Evolutionary conservation across 2,888 invertebrate genomes (phyloP).

Genomic region (Diarsia brunnea): DNA sequence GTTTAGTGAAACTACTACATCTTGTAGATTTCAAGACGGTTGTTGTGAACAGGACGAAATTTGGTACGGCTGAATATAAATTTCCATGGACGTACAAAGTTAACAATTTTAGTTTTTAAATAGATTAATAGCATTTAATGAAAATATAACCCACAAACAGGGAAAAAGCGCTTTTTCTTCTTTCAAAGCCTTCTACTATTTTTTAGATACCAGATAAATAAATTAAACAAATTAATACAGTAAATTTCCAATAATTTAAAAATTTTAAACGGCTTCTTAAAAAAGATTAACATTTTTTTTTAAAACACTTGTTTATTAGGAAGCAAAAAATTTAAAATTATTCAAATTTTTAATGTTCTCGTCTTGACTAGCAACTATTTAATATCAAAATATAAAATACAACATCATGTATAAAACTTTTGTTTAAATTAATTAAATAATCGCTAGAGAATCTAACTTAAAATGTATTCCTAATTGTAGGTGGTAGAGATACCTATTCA

Average conservation of each 20-base stretch:
- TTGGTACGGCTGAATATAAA: slow-evolving; percentile 56
- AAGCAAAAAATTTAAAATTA: slow-evolving; percentile 21
- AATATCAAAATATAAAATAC: slow-evolving; percentile 61
- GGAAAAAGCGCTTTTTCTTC: slow-evolving; percentile 12
- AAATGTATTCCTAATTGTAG: slow-evolving; percentile 23
- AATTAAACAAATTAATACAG: background rate
- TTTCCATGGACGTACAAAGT: slow-evolving; percentile 58
- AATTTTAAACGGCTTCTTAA: background rate
- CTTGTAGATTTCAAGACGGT: slow-evolving; percentile 46
- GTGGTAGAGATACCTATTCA: background rate
- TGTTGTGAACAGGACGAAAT: slow-evolving; percentile 56
- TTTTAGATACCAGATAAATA: slow-evolving; percentile 1
- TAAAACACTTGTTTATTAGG: background rate
- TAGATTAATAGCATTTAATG: background rate
- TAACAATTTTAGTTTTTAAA: slow-evolving; percentile 1
- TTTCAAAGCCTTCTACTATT: background rate
- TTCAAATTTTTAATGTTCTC: slow-evolving; percentile 40
- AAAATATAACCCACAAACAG: slow-evolving; percentile 2
- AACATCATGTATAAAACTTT: slow-evolving; percentile 40
- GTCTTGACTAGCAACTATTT: slow-evolving; percentile 63
- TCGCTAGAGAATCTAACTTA: slow-evolving; percentile 29
- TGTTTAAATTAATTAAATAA: slow-evolving; percentile 40
- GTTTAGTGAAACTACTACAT: background rate
- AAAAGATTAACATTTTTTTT: background rate
- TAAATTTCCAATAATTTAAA: background rate